Evolutionary conservation across 2,888 invertebrate genomes (phyloP).

Genomic region (Cheilosia vulpina): DNA sequence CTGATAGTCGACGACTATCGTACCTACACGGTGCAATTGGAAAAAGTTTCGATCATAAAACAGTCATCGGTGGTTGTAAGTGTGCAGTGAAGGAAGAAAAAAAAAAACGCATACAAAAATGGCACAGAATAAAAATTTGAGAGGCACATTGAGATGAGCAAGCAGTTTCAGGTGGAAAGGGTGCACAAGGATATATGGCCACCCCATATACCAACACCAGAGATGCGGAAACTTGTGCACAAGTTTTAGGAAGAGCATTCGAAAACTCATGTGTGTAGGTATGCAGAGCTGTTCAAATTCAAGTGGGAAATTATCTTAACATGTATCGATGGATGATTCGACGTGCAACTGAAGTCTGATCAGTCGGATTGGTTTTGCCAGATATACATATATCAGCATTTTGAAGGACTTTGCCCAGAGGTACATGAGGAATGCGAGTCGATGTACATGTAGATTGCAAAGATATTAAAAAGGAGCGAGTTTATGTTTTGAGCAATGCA

Average conservation of each 20-base stretch:
- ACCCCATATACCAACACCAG: not conserved
- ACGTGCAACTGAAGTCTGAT: slow-evolving; percentile 36
- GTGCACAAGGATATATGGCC: not conserved
- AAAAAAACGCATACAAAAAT: not conserved
- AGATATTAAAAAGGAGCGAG: not conserved
- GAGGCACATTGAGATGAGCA: slow-evolving; percentile 53
- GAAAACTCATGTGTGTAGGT: not conserved
- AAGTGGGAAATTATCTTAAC: slow-evolving; percentile 72
- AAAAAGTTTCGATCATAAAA: slow-evolving; percentile 64
- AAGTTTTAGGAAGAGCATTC: slow-evolving; percentile 24
- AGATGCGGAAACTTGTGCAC: slow-evolving; percentile 12
- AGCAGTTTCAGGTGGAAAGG: slow-evolving; percentile 59
- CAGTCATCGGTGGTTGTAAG: slow-evolving; percentile 54
- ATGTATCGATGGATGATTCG: slow-evolving; percentile 58
- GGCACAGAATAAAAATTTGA: slow-evolving; percentile 5
- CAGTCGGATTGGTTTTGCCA: slow-evolving; percentile 14
- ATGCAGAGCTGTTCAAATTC: slow-evolving; percentile 42
- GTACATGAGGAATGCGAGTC: not conserved
- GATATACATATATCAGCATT: slow-evolving; percentile 22
- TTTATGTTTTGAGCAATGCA: not conserved
- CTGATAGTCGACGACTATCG: slow-evolving; percentile 23
- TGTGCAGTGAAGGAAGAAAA: slow-evolving; percentile 12
- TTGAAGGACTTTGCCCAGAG: slow-evolving; percentile 32
- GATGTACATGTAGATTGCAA: not conserved
- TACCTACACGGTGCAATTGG: slow-evolving; percentile 31